A percentile compares a stretch with the other conserved stretches of the same genome.
phyloP scores from a whole-genome alignment of 2,113 vertebrate species.

The Rostratula benghalensis region DNA sequence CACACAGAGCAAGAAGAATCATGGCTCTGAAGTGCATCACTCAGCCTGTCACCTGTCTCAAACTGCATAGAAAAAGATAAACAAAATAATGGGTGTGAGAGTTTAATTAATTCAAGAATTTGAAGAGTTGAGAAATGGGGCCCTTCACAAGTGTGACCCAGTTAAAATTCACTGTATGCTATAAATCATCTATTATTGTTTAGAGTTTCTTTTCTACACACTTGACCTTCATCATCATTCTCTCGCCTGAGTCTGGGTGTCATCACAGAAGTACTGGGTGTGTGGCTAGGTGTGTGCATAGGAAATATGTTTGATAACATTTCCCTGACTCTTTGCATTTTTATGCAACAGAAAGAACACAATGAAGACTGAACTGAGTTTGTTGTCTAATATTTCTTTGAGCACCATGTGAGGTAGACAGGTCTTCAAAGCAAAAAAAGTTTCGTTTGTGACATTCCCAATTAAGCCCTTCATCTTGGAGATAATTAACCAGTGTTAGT shows the following conservation, averaged over 20 bases:
- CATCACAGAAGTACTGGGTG: constrained; percentile 53
- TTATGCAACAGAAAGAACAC: constrained; percentile 55
- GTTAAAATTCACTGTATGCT: constrained; percentile 45
- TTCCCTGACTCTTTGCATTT: constrained; percentile 43
- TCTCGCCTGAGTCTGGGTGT: constrained; percentile 42
- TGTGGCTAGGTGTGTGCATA: constrained; percentile 11
- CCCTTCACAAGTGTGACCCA: constrained; percentile 53
- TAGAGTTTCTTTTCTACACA: constrained; percentile 59
- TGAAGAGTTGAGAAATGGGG: constrained; percentile 48
- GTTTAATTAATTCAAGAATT: constrained; percentile 75
- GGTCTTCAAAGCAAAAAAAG: constrained; percentile 60
- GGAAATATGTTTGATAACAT: constrained; percentile 10
- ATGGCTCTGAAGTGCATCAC: constrained; percentile 66
- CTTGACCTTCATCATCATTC: constrained; percentile 72
- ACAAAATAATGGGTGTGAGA: constrained; percentile 42
- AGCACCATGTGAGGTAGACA: constrained; percentile 67
- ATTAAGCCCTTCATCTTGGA: constrained; percentile 52
- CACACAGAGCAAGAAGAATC: constrained; percentile 44
- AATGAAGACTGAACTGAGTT: constrained; percentile 61
- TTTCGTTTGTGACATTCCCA: constrained; percentile 60
- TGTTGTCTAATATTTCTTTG: constrained; percentile 64
- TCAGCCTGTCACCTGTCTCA: constrained; percentile 50
- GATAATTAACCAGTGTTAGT: constrained; percentile 64
- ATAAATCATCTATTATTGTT: constrained; percentile 65
- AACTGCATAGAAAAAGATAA: constrained; percentile 50